Conservation (phyloP, 2,113 vertebrate genomes). For the Lipotes vexillifer region DNA sequence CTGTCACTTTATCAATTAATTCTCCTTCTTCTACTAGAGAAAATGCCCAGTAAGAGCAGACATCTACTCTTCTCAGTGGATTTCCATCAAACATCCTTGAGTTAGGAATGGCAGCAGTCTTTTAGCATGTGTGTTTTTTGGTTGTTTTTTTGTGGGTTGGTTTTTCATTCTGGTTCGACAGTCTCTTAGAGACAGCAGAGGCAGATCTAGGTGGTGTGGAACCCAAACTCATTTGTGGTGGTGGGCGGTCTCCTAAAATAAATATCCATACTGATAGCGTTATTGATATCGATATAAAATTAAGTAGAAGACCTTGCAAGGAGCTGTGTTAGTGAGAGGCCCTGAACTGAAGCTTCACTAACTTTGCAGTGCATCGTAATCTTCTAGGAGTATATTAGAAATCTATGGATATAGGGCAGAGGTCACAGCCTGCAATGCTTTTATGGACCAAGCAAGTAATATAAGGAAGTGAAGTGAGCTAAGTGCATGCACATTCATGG, state of each 20-base stretch:
- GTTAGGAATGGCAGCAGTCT: background rate
- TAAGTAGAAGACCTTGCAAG: background rate
- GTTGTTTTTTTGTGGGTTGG: accelerated
- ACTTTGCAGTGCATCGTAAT: background rate
- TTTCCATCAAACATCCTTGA: background rate
- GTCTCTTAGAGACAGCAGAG: background rate
- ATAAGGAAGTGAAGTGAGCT: background rate
- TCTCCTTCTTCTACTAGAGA: background rate
- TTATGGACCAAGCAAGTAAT: background rate
- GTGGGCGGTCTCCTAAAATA: background rate
- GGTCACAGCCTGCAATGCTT: background rate
- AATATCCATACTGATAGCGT: background rate
- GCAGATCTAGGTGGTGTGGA: background rate
- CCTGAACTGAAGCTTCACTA: background rate
- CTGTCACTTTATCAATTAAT: slow-evolving; percentile 30
- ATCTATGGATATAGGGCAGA: background rate
- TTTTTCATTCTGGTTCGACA: background rate
- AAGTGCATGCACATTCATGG: background rate
- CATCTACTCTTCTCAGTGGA: background rate
- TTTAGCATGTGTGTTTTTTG: background rate
- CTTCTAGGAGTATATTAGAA: background rate
- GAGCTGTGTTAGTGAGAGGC: background rate
- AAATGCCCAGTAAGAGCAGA: background rate
- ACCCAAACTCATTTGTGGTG: background rate
- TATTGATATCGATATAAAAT: background rate